A percentile compares a stretch with the other conserved stretches of the same genome.
Evolutionary conservation across 2,797 vertebrate genomes (phyloP).

Genomic region (Cryptoprocta ferox): DNA sequence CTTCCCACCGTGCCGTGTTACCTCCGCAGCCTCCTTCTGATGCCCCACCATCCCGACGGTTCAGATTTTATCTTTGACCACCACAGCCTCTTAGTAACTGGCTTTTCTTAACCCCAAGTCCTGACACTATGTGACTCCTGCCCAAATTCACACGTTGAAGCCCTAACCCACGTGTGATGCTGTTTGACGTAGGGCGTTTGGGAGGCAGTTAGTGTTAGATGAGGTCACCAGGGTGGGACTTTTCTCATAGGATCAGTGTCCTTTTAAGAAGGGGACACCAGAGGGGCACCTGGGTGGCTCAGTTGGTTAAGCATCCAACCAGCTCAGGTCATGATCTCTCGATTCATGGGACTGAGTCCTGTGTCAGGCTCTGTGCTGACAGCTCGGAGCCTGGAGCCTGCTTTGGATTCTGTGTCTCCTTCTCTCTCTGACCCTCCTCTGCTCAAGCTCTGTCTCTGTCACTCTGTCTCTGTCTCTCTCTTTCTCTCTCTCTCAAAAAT

Average conservation of each 20-base stretch:
- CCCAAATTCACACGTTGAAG: background rate
- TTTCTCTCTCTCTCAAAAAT: too few species aligned
- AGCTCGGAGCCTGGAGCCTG: too few species aligned
- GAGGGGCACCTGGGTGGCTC: background rate
- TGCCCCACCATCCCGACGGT: accelerated
- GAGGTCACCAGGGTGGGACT: background rate
- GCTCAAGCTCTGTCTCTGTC: too few species aligned
- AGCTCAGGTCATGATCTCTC: too few species aligned
- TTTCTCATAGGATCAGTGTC: background rate
- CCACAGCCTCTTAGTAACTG: background rate
- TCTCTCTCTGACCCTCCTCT: too few species aligned
- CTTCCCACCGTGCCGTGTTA: accelerated
- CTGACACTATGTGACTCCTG: background rate
- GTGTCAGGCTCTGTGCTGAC: too few species aligned
- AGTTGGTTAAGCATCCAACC: too few species aligned
- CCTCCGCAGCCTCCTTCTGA: background rate
- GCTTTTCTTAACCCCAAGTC: background rate
- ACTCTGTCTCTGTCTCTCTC: too few species aligned
- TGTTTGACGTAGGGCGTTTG: background rate
- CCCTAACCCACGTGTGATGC: background rate
- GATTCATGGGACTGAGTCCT: too few species aligned
- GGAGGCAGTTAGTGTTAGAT: background rate
- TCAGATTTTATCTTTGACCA: background rate
- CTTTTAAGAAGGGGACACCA: background rate
- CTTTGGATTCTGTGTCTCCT: too few species aligned